Evolutionary conservation across 1,140 invertebrate genomes (phyloP), one percentile per base, ranked within the genome.

Genomic region (Orius laevigatus): DNA sequence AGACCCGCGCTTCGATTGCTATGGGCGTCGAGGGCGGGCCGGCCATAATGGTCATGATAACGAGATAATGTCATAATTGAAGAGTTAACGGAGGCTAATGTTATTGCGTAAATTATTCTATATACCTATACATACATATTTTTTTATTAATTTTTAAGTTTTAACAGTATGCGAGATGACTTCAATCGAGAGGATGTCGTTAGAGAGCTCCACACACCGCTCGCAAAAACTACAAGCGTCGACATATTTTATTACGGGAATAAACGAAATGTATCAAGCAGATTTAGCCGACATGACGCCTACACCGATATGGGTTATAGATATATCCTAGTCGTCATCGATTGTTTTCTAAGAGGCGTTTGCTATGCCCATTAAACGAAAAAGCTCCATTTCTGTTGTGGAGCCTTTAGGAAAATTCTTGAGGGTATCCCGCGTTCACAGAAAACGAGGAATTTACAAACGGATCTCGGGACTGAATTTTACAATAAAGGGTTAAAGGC

Each of bases 11-110:
- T 66, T 6, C 46, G 56, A 31, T 41, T 66, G 25, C 35, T 66
- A 3, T 41, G 61, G 11, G 57, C 60, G 14, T 64, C 60, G 11
- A 53, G 59, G 44, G 40, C 38, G 9, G n/a, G 62, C 61, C 35
- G 62, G 61, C 6, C 59, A 65, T 49, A 57, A 41, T 5, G 58
- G 53, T 46, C 53, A 61, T 47, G 48, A 58, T 32, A 65, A 63
- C 56, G 62, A 67, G 60, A 66, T 67, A 44, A 48, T 59, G 12
- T 60, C 59, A 14, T 65, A 19, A 52, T 65, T 11, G 59, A 66
- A 53, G 63, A 64, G 52, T 52, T 61, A 19, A 42, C 51, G 9
- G 59, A 60, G 49, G 55, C 53, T 35, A 38, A 48, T 41, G 51
- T 66, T 42, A 42, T 42, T 11, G 2, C 2, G 4, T 14, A 16